Evolutionary conservation across 2,888 invertebrate genomes (phyloP).

Genomic region (Dolichomitus sp.): DNA sequence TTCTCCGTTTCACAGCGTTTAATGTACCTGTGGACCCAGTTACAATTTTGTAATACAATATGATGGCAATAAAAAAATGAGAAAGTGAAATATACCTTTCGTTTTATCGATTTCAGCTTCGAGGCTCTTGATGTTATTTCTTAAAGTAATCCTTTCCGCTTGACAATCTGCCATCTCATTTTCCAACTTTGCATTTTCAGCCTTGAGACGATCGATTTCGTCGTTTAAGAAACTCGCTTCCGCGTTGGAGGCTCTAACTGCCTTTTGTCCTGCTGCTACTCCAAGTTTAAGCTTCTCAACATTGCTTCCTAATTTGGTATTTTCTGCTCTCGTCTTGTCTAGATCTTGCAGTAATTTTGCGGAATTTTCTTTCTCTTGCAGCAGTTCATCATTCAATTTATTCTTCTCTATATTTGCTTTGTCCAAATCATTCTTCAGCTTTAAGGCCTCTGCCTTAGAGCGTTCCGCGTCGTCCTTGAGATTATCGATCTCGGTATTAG

Average conservation of each 20-base stretch:
- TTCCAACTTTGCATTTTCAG: constrained; percentile 64
- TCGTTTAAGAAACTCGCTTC: constrained; percentile 56
- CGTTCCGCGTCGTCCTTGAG: constrained; percentile 22
- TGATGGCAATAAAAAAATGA: neutral
- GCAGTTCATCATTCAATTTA: constrained; percentile 54
- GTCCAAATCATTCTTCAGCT: constrained; percentile 45
- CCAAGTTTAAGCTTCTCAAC: constrained; percentile 45
- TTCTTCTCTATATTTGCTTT: constrained; percentile 56
- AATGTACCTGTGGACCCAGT: constrained; percentile 1
- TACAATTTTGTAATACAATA: constrained; percentile 1
- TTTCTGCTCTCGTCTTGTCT: constrained; percentile 13
- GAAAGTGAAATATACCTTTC: constrained; percentile 13
- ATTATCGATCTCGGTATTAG: neutral
- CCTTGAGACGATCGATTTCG: constrained; percentile 53
- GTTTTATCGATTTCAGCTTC: constrained; percentile 36
- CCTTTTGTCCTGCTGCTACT: constrained; percentile 22
- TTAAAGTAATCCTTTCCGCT: constrained; percentile 48
- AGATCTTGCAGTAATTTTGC: neutral
- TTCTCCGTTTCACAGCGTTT: neutral
- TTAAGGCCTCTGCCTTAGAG: neutral
- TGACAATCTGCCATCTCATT: constrained; percentile 45
- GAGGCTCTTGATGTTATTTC: constrained; percentile 22
- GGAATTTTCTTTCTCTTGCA: neutral
- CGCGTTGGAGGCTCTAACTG: constrained; percentile 6
- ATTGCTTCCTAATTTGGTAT: constrained; percentile 30